These are phyloP conservation scores for Sphecodes monilicornis DNA, from an alignment of 2,888 invertebrate genomes.

Conservation along the genomic window DNA sequence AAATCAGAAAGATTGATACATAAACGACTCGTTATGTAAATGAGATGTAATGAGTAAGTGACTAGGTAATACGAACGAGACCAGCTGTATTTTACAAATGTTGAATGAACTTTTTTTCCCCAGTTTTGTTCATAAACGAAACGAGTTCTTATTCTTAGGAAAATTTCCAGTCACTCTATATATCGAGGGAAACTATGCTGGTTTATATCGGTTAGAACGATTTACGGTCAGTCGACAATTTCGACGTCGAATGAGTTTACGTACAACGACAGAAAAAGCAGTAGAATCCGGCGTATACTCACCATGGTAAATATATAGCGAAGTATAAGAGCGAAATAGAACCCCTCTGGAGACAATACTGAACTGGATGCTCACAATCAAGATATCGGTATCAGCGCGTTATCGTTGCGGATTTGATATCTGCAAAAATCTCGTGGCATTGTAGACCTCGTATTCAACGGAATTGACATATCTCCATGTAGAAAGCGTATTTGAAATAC, in stretches of 20 bases:
- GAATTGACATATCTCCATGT: slow-evolving; percentile 1
- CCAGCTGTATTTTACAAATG: not conserved
- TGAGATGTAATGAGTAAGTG: not conserved
- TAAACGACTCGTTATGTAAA: slow-evolving; percentile 3
- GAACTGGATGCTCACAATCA: slow-evolving; percentile 51
- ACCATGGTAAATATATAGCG: slow-evolving; percentile 62
- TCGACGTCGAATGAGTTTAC: slow-evolving; percentile 22
- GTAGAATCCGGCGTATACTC: slow-evolving; percentile 49
- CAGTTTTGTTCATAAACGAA: not conserved
- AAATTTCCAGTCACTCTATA: slow-evolving; percentile 13
- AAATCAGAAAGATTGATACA: not conserved
- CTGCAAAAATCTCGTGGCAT: slow-evolving; percentile 62
- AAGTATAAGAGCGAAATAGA: slow-evolving; percentile 35
- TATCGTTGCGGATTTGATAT: slow-evolving; percentile 68
- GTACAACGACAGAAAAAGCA: slow-evolving; percentile 30
- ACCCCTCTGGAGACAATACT: slow-evolving; percentile 42
- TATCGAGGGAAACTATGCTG: slow-evolving; percentile 30
- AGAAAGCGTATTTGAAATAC: not conserved
- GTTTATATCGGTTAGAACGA: slow-evolving; percentile 14
- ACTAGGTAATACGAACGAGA: not conserved
- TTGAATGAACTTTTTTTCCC: not conserved
- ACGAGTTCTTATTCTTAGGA: not conserved
- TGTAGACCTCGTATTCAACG: slow-evolving; percentile 37
- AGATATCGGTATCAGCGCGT: slow-evolving; percentile 71
- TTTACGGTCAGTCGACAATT: slow-evolving; percentile 42